Conservation (phyloP, 2,797 vertebrate genomes). For the Emydoidea blandingii region DNA sequence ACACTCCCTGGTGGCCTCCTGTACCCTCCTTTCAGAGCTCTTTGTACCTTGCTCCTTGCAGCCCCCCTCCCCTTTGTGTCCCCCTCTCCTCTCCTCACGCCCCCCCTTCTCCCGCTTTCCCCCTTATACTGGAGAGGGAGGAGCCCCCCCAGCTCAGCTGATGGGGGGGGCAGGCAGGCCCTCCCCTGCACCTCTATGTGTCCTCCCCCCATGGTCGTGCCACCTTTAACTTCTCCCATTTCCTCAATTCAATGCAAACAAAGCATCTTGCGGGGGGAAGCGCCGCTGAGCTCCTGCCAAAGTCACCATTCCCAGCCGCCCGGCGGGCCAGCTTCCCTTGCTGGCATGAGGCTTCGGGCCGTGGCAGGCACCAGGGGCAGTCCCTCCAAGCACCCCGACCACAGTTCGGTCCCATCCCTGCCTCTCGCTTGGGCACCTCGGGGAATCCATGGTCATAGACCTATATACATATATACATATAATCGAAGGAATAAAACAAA, state of each 20-base stretch:
- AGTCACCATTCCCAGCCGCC: not conserved
- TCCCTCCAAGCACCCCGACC: not conserved
- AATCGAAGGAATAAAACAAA: conserved; percentile 76
- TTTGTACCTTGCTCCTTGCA: conserved; percentile 68
- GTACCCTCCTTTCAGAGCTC: not conserved
- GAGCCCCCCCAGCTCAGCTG: not conserved
- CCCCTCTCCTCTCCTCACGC: not conserved
- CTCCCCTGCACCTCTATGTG: not conserved
- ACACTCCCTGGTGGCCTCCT: not conserved
- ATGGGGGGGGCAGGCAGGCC: not conserved
- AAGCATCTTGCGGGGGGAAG: fast-evolving
- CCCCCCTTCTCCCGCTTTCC: conserved; percentile 49
- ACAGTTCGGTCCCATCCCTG: not conserved
- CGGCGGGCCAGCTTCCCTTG: not conserved
- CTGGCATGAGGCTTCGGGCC: not conserved
- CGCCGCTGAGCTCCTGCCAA: not conserved
- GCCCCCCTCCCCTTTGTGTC: conserved; percentile 43
- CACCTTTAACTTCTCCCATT: not conserved
- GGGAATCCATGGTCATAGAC: conserved; percentile 48
- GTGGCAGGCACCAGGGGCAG: not conserved
- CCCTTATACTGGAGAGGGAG: not conserved
- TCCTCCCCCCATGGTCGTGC: not conserved
- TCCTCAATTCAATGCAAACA: conserved; percentile 65
- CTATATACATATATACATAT: conserved; percentile 74
- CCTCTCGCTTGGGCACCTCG: not conserved